Base-by-base conservation (phyloP, 2,888 invertebrate species). In the Acholoe squamosa region DNA sequence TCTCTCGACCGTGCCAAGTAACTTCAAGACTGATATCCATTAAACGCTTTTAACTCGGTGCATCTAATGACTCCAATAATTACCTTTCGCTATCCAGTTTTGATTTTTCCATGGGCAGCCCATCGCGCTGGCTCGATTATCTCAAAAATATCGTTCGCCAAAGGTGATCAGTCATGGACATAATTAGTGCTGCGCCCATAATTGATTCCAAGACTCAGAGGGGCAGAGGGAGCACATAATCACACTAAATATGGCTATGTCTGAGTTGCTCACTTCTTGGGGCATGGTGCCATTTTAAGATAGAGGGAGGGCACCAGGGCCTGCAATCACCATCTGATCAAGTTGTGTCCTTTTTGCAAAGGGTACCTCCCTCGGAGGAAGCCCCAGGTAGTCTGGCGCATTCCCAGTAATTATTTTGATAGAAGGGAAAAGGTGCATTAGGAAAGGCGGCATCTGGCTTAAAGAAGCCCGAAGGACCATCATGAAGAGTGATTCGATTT, bases 41-140 rank as follows among this genome's bases (percentile, higher is more conserved):
- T 71, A 71, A 71, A 28, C 14, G 31, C n/a, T 71, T 71, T 71
- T 71, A 71, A 25, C 71, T 28, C 28, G 25, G 71, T 28, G 71
- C 71, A 71, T 71, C 71, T 71, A 71, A 71, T 71, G 71, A 71
- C 71, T 71, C 71, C 31, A 71, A 71, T 71, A 71, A 71, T 71
- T 71, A 71, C 71, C 71, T 71, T 71, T 71, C 71, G 61, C 61
- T 19, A 61, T 61, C 61, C 61, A 61, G 61, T 61, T 43, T 61
- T 61, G 71, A 71, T 71, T 71, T 71, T 71, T 61, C 5, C 61
- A 61, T n/a, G 22, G 43, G 61, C 61, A 28, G 71, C 71, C 61
- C 71, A 25, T 28, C 16, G 28, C 25, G n/a, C 71, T 28, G 61
- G 61, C 71, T 28, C 71, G 31, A 71, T 71, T 71, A 71, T 28